Conservation (phyloP, 2,888 invertebrate genomes). For the Agriopis aurantiaria region DNA sequence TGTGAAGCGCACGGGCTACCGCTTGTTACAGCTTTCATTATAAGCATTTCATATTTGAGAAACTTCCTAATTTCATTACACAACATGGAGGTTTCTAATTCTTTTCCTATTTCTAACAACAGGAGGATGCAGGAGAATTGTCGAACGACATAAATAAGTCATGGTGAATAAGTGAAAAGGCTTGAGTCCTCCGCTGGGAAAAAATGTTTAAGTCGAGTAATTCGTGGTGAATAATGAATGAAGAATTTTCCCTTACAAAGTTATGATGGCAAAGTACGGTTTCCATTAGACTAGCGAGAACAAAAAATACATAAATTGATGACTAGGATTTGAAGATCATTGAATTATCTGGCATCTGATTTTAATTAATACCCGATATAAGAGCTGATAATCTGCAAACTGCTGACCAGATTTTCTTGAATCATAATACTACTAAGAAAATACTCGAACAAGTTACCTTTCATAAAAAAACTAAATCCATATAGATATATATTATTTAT, state of each 20-base stretch:
- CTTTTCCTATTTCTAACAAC: slow-evolving; percentile 48
- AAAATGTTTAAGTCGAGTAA: slow-evolving; percentile 76
- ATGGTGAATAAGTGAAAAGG: slow-evolving; percentile 75
- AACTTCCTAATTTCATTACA: slow-evolving; percentile 11
- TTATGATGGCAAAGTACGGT: slow-evolving; percentile 58
- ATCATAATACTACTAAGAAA: too few species aligned
- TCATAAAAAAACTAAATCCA: too few species aligned
- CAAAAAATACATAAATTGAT: slow-evolving; percentile 41
- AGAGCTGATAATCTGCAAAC: too few species aligned
- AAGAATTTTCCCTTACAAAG: slow-evolving; percentile 64
- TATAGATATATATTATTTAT: too few species aligned
- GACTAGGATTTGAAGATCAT: slow-evolving; percentile 43
- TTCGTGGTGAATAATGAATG: slow-evolving; percentile 81
- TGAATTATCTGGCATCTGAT: too few species aligned
- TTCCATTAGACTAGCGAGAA: slow-evolving; percentile 60
- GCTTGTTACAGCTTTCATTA: slow-evolving; percentile 7
- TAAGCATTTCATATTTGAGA: slow-evolving; percentile 23
- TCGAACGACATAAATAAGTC: slow-evolving; percentile 66
- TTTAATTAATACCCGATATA: too few species aligned
- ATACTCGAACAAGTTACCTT: too few species aligned
- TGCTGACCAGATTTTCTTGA: too few species aligned
- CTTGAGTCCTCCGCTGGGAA: slow-evolving; percentile 69
- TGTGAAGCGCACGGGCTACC: too few species aligned
- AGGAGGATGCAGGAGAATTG: slow-evolving; percentile 62
- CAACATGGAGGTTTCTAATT: slow-evolving; percentile 3